Evolutionary conservation across 2,888 invertebrate species (phyloP), one percentile per base, ranked within the genome.

Genomic region (Dusona sp.): DNA sequence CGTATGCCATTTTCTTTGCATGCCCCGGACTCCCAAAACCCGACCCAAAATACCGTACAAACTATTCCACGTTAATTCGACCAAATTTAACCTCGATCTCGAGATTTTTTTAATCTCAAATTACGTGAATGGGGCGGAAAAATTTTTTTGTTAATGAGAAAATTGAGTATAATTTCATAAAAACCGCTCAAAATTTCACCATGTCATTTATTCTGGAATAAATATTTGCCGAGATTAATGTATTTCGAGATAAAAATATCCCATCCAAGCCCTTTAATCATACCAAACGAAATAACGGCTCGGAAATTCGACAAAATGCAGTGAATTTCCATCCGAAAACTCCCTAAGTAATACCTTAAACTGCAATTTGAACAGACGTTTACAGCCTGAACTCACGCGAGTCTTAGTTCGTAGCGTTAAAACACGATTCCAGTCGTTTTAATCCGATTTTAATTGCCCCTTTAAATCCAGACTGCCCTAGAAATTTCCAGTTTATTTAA

Each of bases 1-100:
- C 48, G 42, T 65, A 25, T 45, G 25, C 67, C 68, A 57, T 54
- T 57, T 25, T 67, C 65, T 79, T 79, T 48, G 73, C 61, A 36
- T 54, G 19, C 42, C 64, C 65, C 38, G 57, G 65, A 42, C 64
- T 64, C 45, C 29, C 9, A n/a, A 64, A 48, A 25, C 19, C 36
- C 48, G 36, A 48, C 48, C 48, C 36, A 11, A 61, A 42, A 29
- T 36, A 74, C 25, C 8, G 8, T 75, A n/a, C n/a, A 22, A 16
- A 4, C 29, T 16, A 29, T 16, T 61, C 29, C 29, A 4, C 29
- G 57, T 13, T n/a, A 29, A 61, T 16, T 25, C 57, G 57, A 61
- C 11, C 0, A 54, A 22, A 22, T 54, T 54, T 22, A 13, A 25
- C 3, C 57, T 57, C 16, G 0, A 57, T 9, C 7, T 45, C 9